phyloP scores from a whole-genome alignment of 2,113 vertebrate species.

The Epinephelus fuscoguttatus region DNA sequence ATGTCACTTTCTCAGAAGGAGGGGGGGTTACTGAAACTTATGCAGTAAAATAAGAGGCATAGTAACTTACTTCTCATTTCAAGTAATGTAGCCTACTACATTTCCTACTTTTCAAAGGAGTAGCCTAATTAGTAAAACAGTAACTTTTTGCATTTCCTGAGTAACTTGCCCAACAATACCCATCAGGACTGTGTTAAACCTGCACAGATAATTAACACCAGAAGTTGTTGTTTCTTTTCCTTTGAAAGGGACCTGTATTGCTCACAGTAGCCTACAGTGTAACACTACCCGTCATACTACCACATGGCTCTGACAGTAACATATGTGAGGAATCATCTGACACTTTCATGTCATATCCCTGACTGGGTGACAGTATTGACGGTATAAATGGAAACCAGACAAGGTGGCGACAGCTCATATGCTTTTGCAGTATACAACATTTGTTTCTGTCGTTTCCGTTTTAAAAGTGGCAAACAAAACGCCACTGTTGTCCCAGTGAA shows the following conservation, averaged over 20 bases:
- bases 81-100: too few relatives aligned
- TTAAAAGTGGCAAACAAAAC: background rate
- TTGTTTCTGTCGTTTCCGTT: conserved; percentile 19
- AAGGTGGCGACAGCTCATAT: background rate
- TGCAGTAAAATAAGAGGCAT: too few relatives aligned
- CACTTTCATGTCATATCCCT: background rate
- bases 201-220: background rate
- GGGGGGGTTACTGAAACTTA: too few relatives aligned
- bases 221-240: background rate
- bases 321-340: background rate
- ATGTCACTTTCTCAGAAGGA: too few relatives aligned
- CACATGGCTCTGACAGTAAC: background rate
- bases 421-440: background rate
- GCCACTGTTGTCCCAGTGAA: too few relatives aligned
- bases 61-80: too few relatives aligned
- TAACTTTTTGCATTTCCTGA: too few relatives aligned
- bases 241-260: background rate
- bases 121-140: too few relatives aligned
- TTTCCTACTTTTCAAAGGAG: too few relatives aligned
- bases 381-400: background rate
- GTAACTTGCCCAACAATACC: too few relatives aligned
- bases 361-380: background rate
- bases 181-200: too few relatives aligned
- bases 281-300: background rate
- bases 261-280: background rate